phyloP scores from a whole-genome alignment of 2,797 vertebrate genomes.

The Fundulus diaphanus region DNA sequence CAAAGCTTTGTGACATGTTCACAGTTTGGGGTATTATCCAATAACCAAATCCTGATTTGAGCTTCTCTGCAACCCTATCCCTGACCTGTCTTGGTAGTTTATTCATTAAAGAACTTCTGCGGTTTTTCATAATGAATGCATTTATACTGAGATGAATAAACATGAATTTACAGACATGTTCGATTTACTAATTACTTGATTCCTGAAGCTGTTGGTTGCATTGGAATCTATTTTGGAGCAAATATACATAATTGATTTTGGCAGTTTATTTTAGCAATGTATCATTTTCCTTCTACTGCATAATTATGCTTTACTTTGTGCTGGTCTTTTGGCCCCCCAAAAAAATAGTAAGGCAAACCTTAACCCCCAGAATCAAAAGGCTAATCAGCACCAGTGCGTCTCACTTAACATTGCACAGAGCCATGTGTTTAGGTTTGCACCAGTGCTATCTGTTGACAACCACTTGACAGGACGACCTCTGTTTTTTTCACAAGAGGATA shows the following conservation, averaged over 20 bases:
- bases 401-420: constrained; percentile 77
- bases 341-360: constrained; percentile 14
- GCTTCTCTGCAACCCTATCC: background rate
- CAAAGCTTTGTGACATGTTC: background rate
- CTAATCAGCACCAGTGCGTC: constrained; percentile 66
- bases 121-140: background rate
- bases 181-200: background rate
- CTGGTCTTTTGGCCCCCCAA: constrained; percentile 5
- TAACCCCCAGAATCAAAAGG: constrained; percentile 30
- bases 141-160: background rate
- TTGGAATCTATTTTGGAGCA: background rate
- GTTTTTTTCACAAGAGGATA: constrained; percentile 60
- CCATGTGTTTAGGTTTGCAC: constrained; percentile 78
- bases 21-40: background rate
- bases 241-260: background rate
- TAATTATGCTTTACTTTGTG: background rate
- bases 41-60: background rate
- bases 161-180: background rate
- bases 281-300: background rate
- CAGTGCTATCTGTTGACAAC: constrained; percentile 84
- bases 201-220: background rate
- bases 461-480: constrained; percentile 82
- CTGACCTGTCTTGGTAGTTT: background rate
- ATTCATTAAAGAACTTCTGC: background rate
- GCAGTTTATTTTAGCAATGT: background rate